phyloP scores from a whole-genome alignment of 2,797 vertebrate genomes.

The Dendrocincla fuliginosa region DNA sequence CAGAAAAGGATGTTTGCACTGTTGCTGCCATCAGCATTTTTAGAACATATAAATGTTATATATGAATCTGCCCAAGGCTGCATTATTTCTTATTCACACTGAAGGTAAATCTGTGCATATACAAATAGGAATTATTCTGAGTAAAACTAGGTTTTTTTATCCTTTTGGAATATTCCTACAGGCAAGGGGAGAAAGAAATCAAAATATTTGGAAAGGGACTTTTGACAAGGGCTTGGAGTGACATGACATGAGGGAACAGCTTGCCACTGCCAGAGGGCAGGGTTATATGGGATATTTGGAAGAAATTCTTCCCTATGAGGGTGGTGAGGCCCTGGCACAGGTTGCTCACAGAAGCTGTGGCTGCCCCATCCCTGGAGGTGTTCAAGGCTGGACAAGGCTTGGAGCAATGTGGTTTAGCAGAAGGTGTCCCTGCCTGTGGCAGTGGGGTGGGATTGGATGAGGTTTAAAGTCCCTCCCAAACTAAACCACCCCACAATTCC shows the following conservation, averaged over 20 bases:
- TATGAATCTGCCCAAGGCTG: not conserved
- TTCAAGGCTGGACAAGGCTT: rapidly evolving
- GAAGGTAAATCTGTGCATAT: not conserved
- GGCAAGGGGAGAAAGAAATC: rapidly evolving
- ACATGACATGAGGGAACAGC: not conserved
- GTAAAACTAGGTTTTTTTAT: not conserved
- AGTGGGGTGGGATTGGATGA: not conserved
- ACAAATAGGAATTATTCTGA: not conserved
- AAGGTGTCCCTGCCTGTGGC: not conserved
- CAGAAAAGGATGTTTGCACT: not conserved
- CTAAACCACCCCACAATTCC: not conserved
- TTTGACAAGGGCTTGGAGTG: not conserved
- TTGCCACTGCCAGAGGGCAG: not conserved
- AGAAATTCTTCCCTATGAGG: not conserved
- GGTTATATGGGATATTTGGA: not conserved
- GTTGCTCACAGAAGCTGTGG: not conserved
- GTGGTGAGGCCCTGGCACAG: not conserved
- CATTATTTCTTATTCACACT: not conserved
- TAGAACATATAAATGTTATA: not conserved
- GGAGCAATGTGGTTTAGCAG: not conserved
- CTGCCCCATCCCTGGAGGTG: not conserved
- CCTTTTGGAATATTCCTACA: not conserved
- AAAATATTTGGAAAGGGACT: not conserved
- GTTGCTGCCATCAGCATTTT: not conserved
- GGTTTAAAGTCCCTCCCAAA: not conserved